Evolutionary conservation across 2,797 vertebrate genomes (phyloP).

Genomic region (Sebastes dallii): DNA sequence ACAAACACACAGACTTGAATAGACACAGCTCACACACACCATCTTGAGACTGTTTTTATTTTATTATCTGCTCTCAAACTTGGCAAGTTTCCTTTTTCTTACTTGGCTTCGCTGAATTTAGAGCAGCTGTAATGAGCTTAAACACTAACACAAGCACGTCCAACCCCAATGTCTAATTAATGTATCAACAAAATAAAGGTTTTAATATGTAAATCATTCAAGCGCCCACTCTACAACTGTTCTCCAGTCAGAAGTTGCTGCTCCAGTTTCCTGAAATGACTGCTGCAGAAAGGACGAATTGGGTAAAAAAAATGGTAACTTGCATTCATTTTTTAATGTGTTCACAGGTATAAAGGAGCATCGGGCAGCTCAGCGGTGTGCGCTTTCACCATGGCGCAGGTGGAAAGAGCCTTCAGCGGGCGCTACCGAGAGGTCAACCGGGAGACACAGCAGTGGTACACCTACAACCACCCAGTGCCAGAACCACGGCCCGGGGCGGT

Average conservation of each 20-base stretch:
- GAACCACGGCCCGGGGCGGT: slow-evolving; percentile 90
- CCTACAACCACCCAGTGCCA: slow-evolving; percentile 85
- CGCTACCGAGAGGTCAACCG: slow-evolving; percentile 94
- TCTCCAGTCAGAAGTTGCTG: slow-evolving; percentile 17
- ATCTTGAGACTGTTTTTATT: slow-evolving; percentile 34
- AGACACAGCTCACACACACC: slow-evolving; percentile 4
- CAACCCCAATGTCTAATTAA: slow-evolving; percentile 44
- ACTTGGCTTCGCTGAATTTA: slow-evolving; percentile 40
- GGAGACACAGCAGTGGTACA: slow-evolving; percentile 95
- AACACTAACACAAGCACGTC: slow-evolving; percentile 33
- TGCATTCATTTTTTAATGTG: neutral
- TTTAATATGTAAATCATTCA: slow-evolving; percentile 34
- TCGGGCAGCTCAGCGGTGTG: slow-evolving; percentile 89
- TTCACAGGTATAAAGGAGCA: slow-evolving; percentile 84
- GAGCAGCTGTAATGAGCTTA: slow-evolving; percentile 57
- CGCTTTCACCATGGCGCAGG: slow-evolving; percentile 89
- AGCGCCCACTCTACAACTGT: slow-evolving; percentile 35
- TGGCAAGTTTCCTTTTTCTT: slow-evolving; percentile 31
- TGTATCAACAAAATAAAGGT: slow-evolving; percentile 44
- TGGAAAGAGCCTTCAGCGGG: slow-evolving; percentile 87
- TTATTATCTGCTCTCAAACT: neutral
- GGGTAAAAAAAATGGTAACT: neutral
- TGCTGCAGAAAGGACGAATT: neutral
- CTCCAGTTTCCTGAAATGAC: slow-evolving; percentile 1
- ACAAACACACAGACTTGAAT: slow-evolving; percentile 4